These are phyloP conservation scores for Lagocephalus sceleratus DNA, from an alignment of 2,797 vertebrate genomes.

Conservation along the genomic window DNA sequence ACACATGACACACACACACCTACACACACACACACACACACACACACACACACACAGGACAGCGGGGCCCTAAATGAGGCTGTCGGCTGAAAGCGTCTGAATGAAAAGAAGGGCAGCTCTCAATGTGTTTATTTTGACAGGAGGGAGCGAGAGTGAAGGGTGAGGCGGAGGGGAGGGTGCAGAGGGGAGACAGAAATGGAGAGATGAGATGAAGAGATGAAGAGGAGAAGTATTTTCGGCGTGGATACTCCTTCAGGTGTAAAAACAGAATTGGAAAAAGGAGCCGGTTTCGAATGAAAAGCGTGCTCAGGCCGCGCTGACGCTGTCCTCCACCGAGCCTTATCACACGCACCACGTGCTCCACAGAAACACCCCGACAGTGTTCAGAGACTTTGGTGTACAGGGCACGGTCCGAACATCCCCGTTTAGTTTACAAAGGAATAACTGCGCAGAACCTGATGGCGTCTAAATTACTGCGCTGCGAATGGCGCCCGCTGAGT, in stretches of 20 bases:
- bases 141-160: slow-evolving; percentile 47
- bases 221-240: slow-evolving; percentile 45
- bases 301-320: too few relatives aligned
- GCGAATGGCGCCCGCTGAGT: too few relatives aligned
- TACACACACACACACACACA: slow-evolving; percentile 30
- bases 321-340: neutral
- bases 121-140: slow-evolving; percentile 76
- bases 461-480: too few relatives aligned
- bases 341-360: neutral
- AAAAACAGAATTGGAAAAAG: slow-evolving; percentile 47
- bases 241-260: slow-evolving; percentile 55
- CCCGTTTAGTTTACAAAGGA: too few relatives aligned
- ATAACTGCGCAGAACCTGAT: too few relatives aligned
- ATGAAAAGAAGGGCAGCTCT: slow-evolving; percentile 63
- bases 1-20: slow-evolving; percentile 13
- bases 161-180: slow-evolving; percentile 9
- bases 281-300: too few relatives aligned
- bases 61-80: slow-evolving; percentile 47
- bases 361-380: neutral
- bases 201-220: slow-evolving; percentile 26
- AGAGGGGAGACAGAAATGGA: slow-evolving; percentile 29
- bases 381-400: neutral
- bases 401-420: too few relatives aligned
- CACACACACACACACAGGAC: slow-evolving; percentile 20
- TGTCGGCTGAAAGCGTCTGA: slow-evolving; percentile 43